These are phyloP conservation scores for Semibalanus balanoides DNA, from an alignment of 1,140 invertebrate species.

Conservation along the genomic window DNA sequence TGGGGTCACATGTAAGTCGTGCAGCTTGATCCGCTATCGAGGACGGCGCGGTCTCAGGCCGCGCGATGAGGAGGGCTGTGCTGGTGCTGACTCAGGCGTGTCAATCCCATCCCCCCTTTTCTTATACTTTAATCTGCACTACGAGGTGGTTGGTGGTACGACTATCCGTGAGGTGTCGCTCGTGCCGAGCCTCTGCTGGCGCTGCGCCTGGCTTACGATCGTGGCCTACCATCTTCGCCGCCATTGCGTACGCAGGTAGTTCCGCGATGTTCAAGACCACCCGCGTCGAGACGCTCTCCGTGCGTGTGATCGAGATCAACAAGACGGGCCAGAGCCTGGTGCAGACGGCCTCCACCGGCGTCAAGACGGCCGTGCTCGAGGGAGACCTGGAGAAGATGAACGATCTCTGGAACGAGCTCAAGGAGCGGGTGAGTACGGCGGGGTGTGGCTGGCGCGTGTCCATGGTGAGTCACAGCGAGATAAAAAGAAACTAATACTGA, in stretches of 20 bases:
- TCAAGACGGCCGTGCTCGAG: constrained; percentile 66
- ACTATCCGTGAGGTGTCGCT: constrained; percentile 53
- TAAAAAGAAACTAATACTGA: too few species aligned
- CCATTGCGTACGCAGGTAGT: constrained; percentile 83
- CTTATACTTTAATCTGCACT: constrained; percentile 68
- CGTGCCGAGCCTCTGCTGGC: constrained; percentile 31
- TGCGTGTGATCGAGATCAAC: constrained; percentile 64
- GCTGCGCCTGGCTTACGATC: constrained; percentile 78
- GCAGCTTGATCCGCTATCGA: too few species aligned
- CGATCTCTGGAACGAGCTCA: constrained; percentile 79
- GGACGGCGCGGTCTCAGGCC: too few species aligned
- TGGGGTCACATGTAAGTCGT: too few species aligned
- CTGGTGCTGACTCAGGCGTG: constrained; percentile 67
- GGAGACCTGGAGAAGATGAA: constrained; percentile 82
- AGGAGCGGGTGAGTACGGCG: constrained; percentile 51
- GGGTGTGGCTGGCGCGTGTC: too few species aligned
- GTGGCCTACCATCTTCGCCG: constrained; percentile 73
- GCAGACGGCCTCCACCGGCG: constrained; percentile 68
- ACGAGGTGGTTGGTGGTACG: constrained; percentile 54
- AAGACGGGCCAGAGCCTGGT: constrained; percentile 66
- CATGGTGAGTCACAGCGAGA: too few species aligned
- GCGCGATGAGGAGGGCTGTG: too few species aligned
- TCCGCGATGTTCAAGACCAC: constrained; percentile 51
- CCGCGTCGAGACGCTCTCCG: constrained; percentile 62
- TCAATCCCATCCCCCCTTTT: constrained; percentile 58